Conservation (phyloP, 2,888 invertebrate species). For the Leptinotarsa juncta region DNA sequence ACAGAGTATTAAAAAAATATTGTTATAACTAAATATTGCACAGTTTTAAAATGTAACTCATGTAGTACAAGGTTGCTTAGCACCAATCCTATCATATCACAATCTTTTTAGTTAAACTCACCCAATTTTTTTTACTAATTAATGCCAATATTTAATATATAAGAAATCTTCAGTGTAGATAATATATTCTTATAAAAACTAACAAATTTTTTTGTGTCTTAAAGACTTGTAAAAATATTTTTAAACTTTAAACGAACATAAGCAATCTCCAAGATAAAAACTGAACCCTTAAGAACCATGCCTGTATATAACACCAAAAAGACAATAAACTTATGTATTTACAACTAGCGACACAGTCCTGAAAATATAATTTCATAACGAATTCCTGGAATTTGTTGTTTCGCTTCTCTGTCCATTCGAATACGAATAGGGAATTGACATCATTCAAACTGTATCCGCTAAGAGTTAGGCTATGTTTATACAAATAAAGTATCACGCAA, state of each 20-base stretch:
- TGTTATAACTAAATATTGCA: slow-evolving; percentile 65
- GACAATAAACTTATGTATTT: slow-evolving; percentile 56
- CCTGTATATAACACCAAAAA: slow-evolving; percentile 59
- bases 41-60: slow-evolving; percentile 53
- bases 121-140: slow-evolving; percentile 42
- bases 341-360: slow-evolving; percentile 55
- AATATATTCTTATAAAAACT: slow-evolving; percentile 62
- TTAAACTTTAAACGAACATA: slow-evolving; percentile 45
- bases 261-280: slow-evolving; percentile 53
- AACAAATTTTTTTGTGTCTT: slow-evolving; percentile 51
- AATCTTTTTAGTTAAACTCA: slow-evolving; percentile 57
- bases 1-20: slow-evolving; percentile 38
- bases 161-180: slow-evolving; percentile 58
- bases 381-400: slow-evolving; percentile 3
- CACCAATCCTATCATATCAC: slow-evolving; percentile 67
- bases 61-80: slow-evolving; percentile 62
- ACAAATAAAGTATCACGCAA: slow-evolving; percentile 54
- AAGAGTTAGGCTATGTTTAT: slow-evolving; percentile 35
- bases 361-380: not conserved
- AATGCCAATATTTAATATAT: slow-evolving; percentile 57
- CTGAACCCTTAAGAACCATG: slow-evolving; percentile 59
- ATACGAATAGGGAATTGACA: not conserved
- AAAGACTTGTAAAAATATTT: slow-evolving; percentile 20
- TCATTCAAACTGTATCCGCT: slow-evolving; percentile 11
- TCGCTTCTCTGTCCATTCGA: not conserved